Conservation (phyloP, 2,797 vertebrate species). For the Pangasius macronema region DNA sequence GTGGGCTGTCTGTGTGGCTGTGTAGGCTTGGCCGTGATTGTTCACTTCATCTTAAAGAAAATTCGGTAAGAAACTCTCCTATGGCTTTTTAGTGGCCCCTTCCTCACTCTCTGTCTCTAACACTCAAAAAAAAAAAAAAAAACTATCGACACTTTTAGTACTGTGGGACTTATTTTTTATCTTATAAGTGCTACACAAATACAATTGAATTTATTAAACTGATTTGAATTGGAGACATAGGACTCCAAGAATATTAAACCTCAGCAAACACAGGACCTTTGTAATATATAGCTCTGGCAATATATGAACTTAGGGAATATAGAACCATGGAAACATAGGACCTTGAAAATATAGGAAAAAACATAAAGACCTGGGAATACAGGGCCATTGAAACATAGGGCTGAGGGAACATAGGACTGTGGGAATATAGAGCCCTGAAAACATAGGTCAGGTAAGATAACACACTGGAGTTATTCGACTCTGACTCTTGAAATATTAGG, state of each 20-base stretch:
- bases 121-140: not conserved
- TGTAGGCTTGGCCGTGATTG: constrained; percentile 73
- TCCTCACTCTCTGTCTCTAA: not conserved
- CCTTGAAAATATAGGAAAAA: not conserved
- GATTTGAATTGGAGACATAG: not conserved
- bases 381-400: no score
- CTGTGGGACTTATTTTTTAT: not conserved
- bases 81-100: not conserved
- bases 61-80: constrained; percentile 67
- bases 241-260: not conserved
- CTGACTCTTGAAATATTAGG: no score
- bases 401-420: no score
- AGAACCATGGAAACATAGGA: not conserved
- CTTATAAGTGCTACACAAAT: not conserved
- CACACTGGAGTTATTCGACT: no score
- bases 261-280: not conserved
- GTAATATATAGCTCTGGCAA: not conserved
- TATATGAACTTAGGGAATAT: not conserved
- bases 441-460: no score
- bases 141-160: not conserved
- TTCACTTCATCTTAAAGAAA: constrained; percentile 76
- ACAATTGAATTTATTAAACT: not conserved
- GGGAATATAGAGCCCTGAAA: no score
- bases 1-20: constrained; percentile 77
- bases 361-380: not conserved